A percentile compares a stretch with the other conserved stretches of the same genome.
phyloP scores from a whole-genome alignment of 2,113 vertebrate genomes.

The Petrocephalus microphthalmus region DNA sequence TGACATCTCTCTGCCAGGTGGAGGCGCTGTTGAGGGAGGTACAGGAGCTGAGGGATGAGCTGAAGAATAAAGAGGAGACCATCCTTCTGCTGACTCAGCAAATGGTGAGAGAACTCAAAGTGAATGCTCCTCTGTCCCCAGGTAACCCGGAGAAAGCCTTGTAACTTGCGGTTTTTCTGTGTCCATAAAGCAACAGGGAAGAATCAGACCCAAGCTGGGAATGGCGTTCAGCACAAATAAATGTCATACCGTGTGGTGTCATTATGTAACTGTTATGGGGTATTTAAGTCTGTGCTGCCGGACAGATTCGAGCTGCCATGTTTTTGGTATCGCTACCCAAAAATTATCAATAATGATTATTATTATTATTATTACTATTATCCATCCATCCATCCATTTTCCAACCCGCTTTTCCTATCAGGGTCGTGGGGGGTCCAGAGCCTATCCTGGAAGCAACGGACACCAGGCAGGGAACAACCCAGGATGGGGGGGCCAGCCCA shows the following conservation, averaged over 20 bases:
- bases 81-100: slow-evolving; percentile 75
- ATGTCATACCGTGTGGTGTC: background rate
- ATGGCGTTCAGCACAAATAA: background rate
- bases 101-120: slow-evolving; percentile 44
- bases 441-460: too few relatives aligned
- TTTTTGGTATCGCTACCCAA: background rate
- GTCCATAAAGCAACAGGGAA: too few relatives aligned
- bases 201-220: background rate
- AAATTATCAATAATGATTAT: too few relatives aligned
- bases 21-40: slow-evolving; percentile 80
- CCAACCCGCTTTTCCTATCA: too few relatives aligned
- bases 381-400: too few relatives aligned
- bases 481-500: too few relatives aligned
- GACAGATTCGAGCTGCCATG: background rate
- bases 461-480: too few relatives aligned
- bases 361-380: too few relatives aligned
- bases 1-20: slow-evolving; percentile 52
- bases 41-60: slow-evolving; percentile 76
- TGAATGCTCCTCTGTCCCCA: too few relatives aligned
- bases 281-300: background rate
- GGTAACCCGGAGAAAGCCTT: background rate
- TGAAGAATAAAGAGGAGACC: slow-evolving; percentile 78
- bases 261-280: background rate
- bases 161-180: background rate
- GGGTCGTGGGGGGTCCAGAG: too few relatives aligned